phyloP scores from a whole-genome alignment of 2,113 vertebrate genomes.

The Dipodomys ordii region DNA sequence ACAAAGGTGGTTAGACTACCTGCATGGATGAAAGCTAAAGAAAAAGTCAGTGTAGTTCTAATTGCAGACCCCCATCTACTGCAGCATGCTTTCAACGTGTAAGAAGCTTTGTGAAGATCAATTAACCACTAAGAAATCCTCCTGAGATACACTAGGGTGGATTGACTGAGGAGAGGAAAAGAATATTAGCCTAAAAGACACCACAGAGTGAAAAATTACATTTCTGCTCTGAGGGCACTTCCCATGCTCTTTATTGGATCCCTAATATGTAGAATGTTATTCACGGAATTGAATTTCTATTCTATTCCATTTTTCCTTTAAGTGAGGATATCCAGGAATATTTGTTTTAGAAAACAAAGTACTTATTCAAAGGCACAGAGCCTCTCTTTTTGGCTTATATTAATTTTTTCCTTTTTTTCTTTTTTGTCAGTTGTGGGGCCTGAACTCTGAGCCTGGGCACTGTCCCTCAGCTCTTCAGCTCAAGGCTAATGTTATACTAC shows the following conservation, averaged over 20 bases:
- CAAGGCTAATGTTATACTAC: too few relatives aligned
- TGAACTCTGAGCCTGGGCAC: too few relatives aligned
- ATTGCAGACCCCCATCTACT: constrained; percentile 37
- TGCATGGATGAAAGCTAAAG: constrained; percentile 40
- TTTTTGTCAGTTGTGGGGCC: too few relatives aligned
- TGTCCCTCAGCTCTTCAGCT: too few relatives aligned
- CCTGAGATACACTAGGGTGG: background rate
- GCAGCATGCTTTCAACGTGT: constrained; percentile 37
- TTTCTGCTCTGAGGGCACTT: constrained; percentile 1
- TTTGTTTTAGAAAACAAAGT: constrained; percentile 2
- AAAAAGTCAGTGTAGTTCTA: constrained; percentile 34
- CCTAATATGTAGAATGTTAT: background rate
- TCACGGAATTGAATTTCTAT: background rate
- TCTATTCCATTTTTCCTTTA: background rate
- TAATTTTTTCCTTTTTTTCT: too few relatives aligned
- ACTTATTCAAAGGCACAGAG: background rate
- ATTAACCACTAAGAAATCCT: constrained; percentile 57
- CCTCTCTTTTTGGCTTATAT: background rate
- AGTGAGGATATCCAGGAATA: background rate
- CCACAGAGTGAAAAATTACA: constrained; percentile 6
- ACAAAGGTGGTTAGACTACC: constrained; percentile 53
- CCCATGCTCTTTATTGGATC: background rate
- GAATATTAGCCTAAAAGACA: constrained; percentile 53
- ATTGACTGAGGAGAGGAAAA: constrained; percentile 40
- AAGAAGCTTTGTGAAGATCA: constrained; percentile 56